These are phyloP conservation scores for Xestia sexstrigata DNA, from an alignment of 2,888 invertebrate genomes.

Conservation along the genomic window DNA sequence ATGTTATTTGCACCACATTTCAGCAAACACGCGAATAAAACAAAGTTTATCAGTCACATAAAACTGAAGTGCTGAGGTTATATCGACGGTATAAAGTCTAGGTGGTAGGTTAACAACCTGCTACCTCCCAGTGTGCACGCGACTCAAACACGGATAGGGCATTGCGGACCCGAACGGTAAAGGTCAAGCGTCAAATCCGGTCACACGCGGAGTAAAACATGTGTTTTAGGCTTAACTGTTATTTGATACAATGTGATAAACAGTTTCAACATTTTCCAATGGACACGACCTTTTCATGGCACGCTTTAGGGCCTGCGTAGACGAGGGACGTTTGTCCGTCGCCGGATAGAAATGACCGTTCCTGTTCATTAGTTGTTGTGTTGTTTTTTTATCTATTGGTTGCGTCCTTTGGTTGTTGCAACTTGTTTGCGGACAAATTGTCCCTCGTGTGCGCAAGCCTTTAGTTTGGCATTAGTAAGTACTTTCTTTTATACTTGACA, in stretches of 20 bases:
- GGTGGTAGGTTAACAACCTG: slow-evolving; percentile 40
- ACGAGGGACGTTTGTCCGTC: too few species aligned
- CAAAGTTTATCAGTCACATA: slow-evolving; percentile 14
- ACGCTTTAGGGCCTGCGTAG: too few species aligned
- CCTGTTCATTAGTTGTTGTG: too few species aligned
- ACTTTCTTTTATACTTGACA: neutral
- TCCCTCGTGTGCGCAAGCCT: too few species aligned
- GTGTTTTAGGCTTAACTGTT: slow-evolving; percentile 32
- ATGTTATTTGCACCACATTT: neutral
- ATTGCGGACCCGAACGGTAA: slow-evolving; percentile 17
- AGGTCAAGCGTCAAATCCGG: slow-evolving; percentile 54
- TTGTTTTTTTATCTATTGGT: too few species aligned
- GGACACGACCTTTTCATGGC: too few species aligned
- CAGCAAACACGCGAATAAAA: slow-evolving; percentile 1
- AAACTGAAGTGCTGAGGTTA: slow-evolving; percentile 32
- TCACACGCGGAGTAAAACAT: slow-evolving; percentile 40
- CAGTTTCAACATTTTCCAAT: slow-evolving; percentile 6
- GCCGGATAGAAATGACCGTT: too few species aligned
- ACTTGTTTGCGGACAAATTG: too few species aligned
- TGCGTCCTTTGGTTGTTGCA: too few species aligned
- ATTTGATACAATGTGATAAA: slow-evolving; percentile 4
- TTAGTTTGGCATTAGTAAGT: neutral
- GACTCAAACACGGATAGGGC: slow-evolving; percentile 37
- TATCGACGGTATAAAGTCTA: slow-evolving; percentile 11
- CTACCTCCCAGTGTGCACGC: slow-evolving; percentile 32